Conservation (phyloP, 2,797 vertebrate genomes). For the Hydrolagus colliei region DNA sequence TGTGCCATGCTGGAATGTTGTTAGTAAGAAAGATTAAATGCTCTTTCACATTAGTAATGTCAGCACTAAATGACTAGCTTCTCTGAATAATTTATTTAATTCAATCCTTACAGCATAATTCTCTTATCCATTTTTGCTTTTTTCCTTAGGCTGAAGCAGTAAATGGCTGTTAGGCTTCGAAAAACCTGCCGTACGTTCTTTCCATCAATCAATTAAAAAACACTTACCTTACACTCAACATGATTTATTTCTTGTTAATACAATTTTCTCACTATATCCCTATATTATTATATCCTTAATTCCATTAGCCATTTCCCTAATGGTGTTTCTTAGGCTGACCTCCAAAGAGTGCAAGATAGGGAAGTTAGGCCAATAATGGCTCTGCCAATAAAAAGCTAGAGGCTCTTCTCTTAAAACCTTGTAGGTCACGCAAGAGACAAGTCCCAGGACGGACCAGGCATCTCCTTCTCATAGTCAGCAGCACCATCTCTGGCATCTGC, state of each 20-base stretch:
- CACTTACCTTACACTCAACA: constrained; percentile 98
- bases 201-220: constrained; percentile 99
- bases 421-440: constrained; percentile 68
- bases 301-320: constrained; percentile 96
- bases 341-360: constrained; percentile 62
- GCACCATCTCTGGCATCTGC: constrained; percentile 19
- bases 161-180: constrained; percentile 84
- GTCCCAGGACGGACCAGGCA: constrained; percentile 50
- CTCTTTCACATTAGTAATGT: constrained; percentile 97
- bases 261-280: constrained; percentile 98
- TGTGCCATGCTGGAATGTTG: constrained; percentile 54
- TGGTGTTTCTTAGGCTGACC: constrained; percentile 86
- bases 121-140: constrained; percentile 83
- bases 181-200: constrained; percentile 80
- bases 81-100: constrained; percentile 91
- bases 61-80: constrained; percentile 96
- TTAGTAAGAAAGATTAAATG: constrained; percentile 83
- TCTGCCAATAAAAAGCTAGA: constrained; percentile 61
- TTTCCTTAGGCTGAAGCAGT: constrained; percentile 73
- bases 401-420: constrained; percentile 75
- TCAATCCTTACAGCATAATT: constrained; percentile 67
- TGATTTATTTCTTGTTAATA: constrained; percentile 99
- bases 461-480: constrained; percentile 30
- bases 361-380: constrained; percentile 68
- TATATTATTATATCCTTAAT: constrained; percentile 97